phyloP scores from a whole-genome alignment of 2,797 vertebrate genomes.

The Sylvilagus floridanus region DNA sequence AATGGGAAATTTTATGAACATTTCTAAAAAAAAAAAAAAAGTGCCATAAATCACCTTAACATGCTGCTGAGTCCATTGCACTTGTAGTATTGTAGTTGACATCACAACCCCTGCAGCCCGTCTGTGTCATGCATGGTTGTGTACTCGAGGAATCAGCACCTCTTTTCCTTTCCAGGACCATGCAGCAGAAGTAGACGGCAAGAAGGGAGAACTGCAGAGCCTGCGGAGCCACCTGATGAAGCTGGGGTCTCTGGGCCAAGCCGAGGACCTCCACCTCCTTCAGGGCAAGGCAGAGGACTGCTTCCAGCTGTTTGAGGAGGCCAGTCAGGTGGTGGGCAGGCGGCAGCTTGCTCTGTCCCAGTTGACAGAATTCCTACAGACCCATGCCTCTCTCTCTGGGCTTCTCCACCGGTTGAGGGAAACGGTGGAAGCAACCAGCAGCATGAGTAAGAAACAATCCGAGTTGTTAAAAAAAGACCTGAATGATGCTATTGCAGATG shows the following conservation, averaged over 20 bases:
- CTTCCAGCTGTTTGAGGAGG: constrained; percentile 93
- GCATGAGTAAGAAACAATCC: constrained; percentile 92
- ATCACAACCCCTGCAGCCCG: neutral
- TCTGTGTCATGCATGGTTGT: accelerated
- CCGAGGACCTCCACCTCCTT: constrained; percentile 91
- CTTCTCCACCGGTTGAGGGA: constrained; percentile 89
- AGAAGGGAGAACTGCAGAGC: constrained; percentile 85
- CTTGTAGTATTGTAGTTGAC: neutral
- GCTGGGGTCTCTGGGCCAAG: constrained; percentile 88
- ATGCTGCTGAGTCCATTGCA: accelerated
- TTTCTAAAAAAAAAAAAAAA: neutral
- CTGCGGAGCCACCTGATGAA: constrained; percentile 89
- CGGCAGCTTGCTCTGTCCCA: constrained; percentile 90
- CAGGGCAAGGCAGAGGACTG: constrained; percentile 92
- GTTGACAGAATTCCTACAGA: constrained; percentile 90
- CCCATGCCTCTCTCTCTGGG: constrained; percentile 80
- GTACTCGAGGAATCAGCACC: neutral
- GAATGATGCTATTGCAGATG: constrained; percentile 86
- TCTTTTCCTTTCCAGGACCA: constrained; percentile 90
- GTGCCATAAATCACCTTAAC: neutral
- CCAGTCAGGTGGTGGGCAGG: constrained; percentile 89
- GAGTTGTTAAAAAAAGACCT: constrained; percentile 91
- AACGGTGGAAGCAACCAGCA: constrained; percentile 90
- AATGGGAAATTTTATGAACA: neutral
- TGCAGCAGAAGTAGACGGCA: constrained; percentile 87